phyloP scores from a whole-genome alignment of 1,140 invertebrate species.

The Euglossa dilemma region DNA sequence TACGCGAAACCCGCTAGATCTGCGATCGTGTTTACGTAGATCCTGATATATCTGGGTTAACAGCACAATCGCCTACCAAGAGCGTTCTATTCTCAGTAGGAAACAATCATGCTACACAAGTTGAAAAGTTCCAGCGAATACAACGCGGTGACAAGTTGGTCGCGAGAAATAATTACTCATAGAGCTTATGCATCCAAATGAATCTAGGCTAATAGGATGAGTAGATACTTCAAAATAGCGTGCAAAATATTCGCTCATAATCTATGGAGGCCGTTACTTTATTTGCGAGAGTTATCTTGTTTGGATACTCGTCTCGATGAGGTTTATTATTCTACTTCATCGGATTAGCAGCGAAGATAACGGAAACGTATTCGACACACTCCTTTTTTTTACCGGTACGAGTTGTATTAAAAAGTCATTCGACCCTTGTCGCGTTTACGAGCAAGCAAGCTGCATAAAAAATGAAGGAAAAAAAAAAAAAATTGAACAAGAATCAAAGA shows the following conservation, averaged over 20 bases:
- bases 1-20: background rate
- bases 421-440: background rate
- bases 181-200: background rate
- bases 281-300: background rate
- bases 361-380: background rate
- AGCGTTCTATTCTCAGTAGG: slow-evolving; percentile 1
- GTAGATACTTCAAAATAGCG: background rate
- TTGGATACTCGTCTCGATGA: background rate
- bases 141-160: background rate
- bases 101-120: background rate
- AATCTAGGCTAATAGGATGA: background rate
- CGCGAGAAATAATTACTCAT: background rate
- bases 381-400: too few species aligned
- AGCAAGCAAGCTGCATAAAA: background rate
- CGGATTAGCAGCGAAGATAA: background rate
- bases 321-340: background rate
- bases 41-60: slow-evolving; percentile 33
- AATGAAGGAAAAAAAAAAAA: background rate
- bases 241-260: slow-evolving; percentile 7
- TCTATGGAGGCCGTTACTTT: background rate
- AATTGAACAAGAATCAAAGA: background rate
- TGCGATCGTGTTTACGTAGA: slow-evolving; percentile 9
- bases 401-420: background rate
- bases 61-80: slow-evolving; percentile 1
- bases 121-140: slow-evolving; percentile 7